phyloP scores from a whole-genome alignment of 2,888 invertebrate genomes.

The Hybos culiciformis region DNA sequence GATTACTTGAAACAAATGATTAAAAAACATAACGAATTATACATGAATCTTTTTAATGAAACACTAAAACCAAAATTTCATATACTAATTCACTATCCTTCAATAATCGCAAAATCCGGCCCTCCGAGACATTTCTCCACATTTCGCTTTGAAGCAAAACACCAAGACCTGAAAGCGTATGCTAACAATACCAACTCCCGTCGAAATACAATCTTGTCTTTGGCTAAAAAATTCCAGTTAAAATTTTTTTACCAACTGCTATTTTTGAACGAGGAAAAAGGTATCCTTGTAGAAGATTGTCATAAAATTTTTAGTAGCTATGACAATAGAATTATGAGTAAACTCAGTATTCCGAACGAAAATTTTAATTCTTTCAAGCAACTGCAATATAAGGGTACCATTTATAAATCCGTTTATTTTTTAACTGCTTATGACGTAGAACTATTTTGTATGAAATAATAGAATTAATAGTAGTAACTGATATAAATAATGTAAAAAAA shows the following conservation, averaged over 20 bases:
- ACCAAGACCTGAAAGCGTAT: background rate
- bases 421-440: background rate
- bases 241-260: background rate
- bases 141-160: background rate
- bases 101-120: background rate
- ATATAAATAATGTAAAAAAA: background rate
- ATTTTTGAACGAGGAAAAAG: background rate
- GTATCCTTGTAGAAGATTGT: background rate
- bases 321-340: background rate
- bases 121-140: background rate
- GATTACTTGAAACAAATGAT: background rate
- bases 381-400: background rate
- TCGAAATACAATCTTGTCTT: background rate
- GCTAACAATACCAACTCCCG: background rate
- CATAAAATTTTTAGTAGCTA: background rate
- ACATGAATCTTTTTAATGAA: background rate
- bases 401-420: background rate
- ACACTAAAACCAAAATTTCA: background rate
- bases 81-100: background rate
- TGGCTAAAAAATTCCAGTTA: background rate
- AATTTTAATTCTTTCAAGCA: background rate
- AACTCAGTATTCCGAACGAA: background rate
- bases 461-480: background rate
- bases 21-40: background rate
- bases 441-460: background rate